A percentile compares a stretch with the other conserved stretches of the same genome.
phyloP scores from a whole-genome alignment of 2,888 invertebrate genomes.

The Oscheius sp. region DNA sequence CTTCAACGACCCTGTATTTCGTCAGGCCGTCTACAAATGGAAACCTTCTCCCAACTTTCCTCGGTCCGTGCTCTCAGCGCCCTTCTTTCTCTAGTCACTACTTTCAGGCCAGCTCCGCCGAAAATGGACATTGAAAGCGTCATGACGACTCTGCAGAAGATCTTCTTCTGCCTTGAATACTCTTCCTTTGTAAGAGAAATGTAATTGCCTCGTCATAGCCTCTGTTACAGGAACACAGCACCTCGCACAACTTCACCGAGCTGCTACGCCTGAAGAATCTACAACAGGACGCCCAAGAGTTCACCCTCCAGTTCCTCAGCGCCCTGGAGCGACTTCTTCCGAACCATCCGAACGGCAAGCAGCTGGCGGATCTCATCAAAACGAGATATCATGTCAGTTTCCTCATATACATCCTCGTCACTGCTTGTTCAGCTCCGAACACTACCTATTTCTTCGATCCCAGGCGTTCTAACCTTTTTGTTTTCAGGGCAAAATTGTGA shows the following conservation, averaged over 20 bases:
- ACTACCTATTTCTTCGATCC: too few relatives aligned
- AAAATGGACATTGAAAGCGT: slow-evolving; percentile 65
- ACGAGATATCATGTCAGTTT: slow-evolving; percentile 38
- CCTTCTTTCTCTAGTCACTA: background rate
- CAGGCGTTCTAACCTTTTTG: too few relatives aligned
- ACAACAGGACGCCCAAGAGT: slow-evolving; percentile 72
- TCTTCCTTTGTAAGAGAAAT: slow-evolving; percentile 66
- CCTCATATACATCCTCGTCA: too few relatives aligned
- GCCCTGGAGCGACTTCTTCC: slow-evolving; percentile 65
- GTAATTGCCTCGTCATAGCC: background rate
- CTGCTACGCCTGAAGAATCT: slow-evolving; percentile 60
- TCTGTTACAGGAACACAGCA: slow-evolving; percentile 22
- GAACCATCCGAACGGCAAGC: slow-evolving; percentile 65
- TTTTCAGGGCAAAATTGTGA: slow-evolving; percentile 35
- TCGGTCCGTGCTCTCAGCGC: slow-evolving; percentile 34
- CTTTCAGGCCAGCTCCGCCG: slow-evolving; percentile 44
- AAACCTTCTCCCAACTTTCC: slow-evolving; percentile 50
- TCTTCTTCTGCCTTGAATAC: slow-evolving; percentile 66
- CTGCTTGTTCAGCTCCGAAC: too few relatives aligned
- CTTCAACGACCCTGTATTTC: slow-evolving; percentile 70
- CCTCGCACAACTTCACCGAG: slow-evolving; percentile 45
- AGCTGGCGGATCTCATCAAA: slow-evolving; percentile 42
- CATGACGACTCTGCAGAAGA: slow-evolving; percentile 65
- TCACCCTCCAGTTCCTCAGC: slow-evolving; percentile 66
- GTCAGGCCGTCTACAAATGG: slow-evolving; percentile 70